These are phyloP conservation scores for Holothuria scabra DNA, from an alignment of 53 echinoderm and acorn worm genomes.

Conservation along the genomic window DNA sequence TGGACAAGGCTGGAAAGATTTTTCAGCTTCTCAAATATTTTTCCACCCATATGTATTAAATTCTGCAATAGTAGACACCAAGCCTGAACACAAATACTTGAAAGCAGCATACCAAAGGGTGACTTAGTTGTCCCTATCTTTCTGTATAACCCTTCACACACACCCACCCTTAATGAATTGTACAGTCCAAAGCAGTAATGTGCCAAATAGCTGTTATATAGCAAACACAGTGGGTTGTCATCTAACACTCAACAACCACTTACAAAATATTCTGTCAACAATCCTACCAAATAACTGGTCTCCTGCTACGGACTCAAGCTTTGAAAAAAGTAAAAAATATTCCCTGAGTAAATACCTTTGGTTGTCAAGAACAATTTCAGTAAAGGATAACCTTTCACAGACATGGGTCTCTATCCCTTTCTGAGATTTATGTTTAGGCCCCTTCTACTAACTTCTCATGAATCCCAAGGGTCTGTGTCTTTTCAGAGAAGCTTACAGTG, in stretches of 20 bases:
- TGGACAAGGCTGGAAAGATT: background rate
- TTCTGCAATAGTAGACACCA: too few species aligned
- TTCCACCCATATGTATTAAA: background rate
- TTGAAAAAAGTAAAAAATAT: too few species aligned
- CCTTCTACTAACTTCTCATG: conserved; percentile 9
- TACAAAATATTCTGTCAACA: too few species aligned
- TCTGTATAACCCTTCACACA: too few species aligned
- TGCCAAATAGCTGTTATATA: too few species aligned
- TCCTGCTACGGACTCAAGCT: conserved; percentile 15
- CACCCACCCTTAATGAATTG: too few species aligned
- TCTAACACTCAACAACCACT: too few species aligned
- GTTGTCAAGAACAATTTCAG: conserved; percentile 43
- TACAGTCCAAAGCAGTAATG: too few species aligned
- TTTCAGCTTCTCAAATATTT: background rate
- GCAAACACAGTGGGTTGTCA: too few species aligned
- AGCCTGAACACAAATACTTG: too few species aligned
- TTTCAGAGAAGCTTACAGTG: conserved; percentile 7
- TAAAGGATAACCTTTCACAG: conserved; percentile 23
- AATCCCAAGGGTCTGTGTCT: conserved; percentile 15
- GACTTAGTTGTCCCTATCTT: too few species aligned
- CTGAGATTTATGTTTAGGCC: conserved; percentile 15
- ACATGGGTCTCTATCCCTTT: conserved; percentile 20
- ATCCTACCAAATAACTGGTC: conserved; percentile 3
- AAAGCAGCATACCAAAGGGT: too few species aligned
- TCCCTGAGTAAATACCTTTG: background rate